These are phyloP conservation scores for Rhopalosiphum nymphaeae DNA, from an alignment of 2,888 invertebrate species.

Conservation along the genomic window DNA sequence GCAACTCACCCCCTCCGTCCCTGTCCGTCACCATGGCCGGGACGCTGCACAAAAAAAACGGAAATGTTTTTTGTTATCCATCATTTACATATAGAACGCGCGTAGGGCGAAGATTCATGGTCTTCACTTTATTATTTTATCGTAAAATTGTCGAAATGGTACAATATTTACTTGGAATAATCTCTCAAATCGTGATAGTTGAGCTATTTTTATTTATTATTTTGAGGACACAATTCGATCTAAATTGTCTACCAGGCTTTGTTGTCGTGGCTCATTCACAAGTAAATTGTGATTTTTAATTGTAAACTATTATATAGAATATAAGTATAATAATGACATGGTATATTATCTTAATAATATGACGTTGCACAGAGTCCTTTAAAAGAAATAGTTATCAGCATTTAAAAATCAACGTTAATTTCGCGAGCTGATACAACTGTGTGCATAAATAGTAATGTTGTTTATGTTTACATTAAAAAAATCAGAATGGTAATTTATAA, in stretches of 20 bases:
- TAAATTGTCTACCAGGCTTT: not conserved
- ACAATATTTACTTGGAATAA: not conserved
- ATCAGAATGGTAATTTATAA: not conserved
- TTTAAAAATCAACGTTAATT: not conserved
- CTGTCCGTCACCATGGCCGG: constrained; percentile 59
- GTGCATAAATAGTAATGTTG: not conserved
- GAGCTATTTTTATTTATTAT: not conserved
- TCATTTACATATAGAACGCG: not conserved
- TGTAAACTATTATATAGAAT: not conserved
- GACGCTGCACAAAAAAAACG: constrained; percentile 3
- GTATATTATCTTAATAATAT: not conserved
- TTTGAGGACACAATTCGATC: not conserved
- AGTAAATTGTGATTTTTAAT: not conserved
- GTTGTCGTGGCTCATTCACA: not conserved
- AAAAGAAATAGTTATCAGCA: not conserved
- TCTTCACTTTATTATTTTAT: not conserved
- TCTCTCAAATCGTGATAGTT: not conserved
- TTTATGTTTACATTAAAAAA: not conserved
- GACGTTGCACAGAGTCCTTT: not conserved
- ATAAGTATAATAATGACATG: no score
- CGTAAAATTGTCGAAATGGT: not conserved
- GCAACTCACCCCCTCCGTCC: not conserved
- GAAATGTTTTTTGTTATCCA: not conserved
- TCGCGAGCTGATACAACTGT: not conserved
- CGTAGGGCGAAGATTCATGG: not conserved